Evolutionary conservation across 2,888 invertebrate species (phyloP).

Genomic region (Cactoblastis cactorum): DNA sequence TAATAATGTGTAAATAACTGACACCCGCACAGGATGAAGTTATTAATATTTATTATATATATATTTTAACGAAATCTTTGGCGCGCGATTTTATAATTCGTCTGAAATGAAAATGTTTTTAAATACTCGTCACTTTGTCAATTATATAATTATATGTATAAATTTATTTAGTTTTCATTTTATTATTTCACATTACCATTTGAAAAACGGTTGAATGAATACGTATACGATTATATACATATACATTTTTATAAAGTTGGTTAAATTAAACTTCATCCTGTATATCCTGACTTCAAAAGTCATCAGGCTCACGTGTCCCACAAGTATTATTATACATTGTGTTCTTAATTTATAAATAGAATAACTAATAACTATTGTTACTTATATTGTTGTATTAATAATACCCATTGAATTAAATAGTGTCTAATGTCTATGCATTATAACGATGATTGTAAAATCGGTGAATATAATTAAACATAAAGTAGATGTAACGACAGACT

Average conservation of each 20-base stretch:
- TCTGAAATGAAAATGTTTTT: too few species aligned
- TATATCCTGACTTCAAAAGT: not conserved
- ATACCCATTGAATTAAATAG: constrained; percentile 22
- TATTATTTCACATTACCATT: too few species aligned
- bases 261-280: not conserved
- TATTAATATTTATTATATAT: not conserved
- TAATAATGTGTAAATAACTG: not conserved
- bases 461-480: constrained; percentile 1
- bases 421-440: constrained; percentile 17
- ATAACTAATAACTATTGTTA: constrained; percentile 46
- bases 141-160: not conserved
- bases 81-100: too few species aligned
- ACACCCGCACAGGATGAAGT: not conserved
- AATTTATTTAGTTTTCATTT: too few species aligned
- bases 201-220: too few species aligned
- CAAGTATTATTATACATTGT: constrained; percentile 70
- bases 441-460: constrained; percentile 13
- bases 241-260: too few species aligned
- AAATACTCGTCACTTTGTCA: too few species aligned
- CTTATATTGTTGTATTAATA: constrained; percentile 39
- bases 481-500: not conserved
- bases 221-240: too few species aligned
- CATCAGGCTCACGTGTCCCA: constrained; percentile 40
- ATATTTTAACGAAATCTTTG: too few species aligned
- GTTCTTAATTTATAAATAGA: constrained; percentile 71